phyloP scores from a whole-genome alignment of 2,113 vertebrate species.

The Camelus dromedarius region DNA sequence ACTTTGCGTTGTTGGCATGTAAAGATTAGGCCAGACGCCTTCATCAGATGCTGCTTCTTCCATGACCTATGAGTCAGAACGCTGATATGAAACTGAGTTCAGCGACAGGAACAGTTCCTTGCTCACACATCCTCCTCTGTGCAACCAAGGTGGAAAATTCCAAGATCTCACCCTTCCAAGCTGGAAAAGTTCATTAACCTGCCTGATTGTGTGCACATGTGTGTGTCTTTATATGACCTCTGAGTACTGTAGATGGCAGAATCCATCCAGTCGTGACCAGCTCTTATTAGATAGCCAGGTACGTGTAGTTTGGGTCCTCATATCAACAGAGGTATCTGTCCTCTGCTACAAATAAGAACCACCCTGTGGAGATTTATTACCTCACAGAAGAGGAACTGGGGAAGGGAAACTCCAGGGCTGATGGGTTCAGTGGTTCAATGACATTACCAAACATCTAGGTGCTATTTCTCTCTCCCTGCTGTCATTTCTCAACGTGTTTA shows the following conservation, averaged over 20 bases:
- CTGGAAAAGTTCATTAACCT: background rate
- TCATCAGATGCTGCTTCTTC: background rate
- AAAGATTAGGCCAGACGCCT: background rate
- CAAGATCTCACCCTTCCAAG: background rate
- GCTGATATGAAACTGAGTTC: background rate
- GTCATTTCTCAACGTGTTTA: background rate
- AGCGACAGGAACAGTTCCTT: background rate
- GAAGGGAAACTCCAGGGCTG: background rate
- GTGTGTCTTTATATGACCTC: background rate
- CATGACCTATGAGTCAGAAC: background rate
- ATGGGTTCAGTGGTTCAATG: background rate
- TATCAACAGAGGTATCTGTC: too few species aligned
- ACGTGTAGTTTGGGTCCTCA: too few species aligned
- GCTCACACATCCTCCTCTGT: background rate
- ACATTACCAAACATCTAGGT: too few species aligned
- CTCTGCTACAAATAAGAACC: background rate
- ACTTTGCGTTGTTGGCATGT: background rate
- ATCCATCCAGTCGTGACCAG: background rate
- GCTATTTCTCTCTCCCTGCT: background rate
- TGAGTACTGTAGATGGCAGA: background rate
- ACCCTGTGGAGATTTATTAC: background rate
- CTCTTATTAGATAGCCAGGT: background rate
- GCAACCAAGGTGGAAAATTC: background rate
- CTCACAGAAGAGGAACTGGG: background rate
- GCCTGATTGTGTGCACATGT: fast-evolving